A percentile compares a stretch with the other conserved stretches of the same genome.
phyloP scores from a whole-genome alignment of 2,888 invertebrate species.

The Petrolisthes manimaculis region DNA sequence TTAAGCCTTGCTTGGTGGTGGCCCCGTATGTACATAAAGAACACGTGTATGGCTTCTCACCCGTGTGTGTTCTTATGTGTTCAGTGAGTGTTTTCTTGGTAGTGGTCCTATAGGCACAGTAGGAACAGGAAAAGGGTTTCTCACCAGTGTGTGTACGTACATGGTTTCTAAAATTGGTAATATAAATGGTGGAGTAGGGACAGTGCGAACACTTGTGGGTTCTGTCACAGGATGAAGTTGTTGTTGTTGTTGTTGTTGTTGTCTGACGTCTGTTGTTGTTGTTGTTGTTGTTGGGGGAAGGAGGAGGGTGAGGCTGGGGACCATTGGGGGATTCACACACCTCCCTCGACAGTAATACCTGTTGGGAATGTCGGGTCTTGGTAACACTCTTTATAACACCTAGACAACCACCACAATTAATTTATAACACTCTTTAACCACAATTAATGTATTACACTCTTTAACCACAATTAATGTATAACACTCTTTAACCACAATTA shows the following conservation, averaged over 20 bases:
- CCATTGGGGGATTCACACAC: background rate
- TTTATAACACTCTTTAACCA: too few species aligned
- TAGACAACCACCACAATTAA: background rate
- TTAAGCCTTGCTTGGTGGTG: conserved; percentile 41
- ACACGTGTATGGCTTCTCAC: conserved; percentile 40
- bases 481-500: too few species aligned
- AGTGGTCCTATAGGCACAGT: conserved; percentile 26
- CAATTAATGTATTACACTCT: too few species aligned
- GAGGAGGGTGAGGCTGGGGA: background rate
- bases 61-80: conserved; percentile 37
- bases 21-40: conserved; percentile 27
- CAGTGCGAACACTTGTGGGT: conserved; percentile 47
- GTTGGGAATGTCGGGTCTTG: conserved; percentile 34
- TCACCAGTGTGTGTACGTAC: conserved; percentile 42
- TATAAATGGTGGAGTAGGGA: conserved; percentile 34
- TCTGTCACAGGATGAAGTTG: conserved; percentile 19
- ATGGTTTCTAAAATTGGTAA: conserved; percentile 43
- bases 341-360: conserved; percentile 6
- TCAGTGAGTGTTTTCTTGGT: conserved; percentile 17
- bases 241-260: too few species aligned
- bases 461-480: too few species aligned
- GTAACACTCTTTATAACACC: conserved; percentile 1
- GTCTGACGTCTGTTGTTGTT: too few species aligned
- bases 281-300: background rate
- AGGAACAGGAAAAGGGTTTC: conserved; percentile 40